Evolutionary conservation across 2,113 vertebrate species (phyloP), one percentile per base, ranked within the genome.

Genomic region (Accipiter cooperii): DNA sequence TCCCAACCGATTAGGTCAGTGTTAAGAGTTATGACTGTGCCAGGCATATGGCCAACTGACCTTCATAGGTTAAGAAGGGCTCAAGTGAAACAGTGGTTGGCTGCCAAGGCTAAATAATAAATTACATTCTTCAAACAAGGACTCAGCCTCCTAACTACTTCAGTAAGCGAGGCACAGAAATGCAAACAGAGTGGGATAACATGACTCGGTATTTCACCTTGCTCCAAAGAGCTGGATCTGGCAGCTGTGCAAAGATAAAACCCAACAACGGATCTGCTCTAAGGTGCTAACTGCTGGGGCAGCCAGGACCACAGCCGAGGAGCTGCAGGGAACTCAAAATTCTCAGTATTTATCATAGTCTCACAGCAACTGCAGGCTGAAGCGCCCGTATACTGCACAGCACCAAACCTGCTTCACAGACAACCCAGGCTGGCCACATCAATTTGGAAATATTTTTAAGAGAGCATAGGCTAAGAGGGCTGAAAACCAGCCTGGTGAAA

Each of bases 1-100:
- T 97, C 96, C 96, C 96, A 33, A 12, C 28, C 44, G 55, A 97
- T 93, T 84, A 95, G 94, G 89, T 92, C 97, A 96, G 94, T 76
- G 77, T 81, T 75, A 96, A 97, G 97, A 97, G 93, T 96, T 94
- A 94, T 40, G 66, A 57, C 66, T 92, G 83, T 24, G 77, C 87
- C 93, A 58, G 84, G 91, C 91, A 14, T 1, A 2, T 6, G 10
- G 95, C 96, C 98, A 97, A 69, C 75, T 74, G 96, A 96, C 93
- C 96, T 93, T 55, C 58, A 58, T 6, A 87, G 95, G 93, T 88
- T 54, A 94, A 90, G 58, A 11, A 96, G 90, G 97, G 90, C 92
- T 96, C 84, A 20, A 47, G 85, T 1, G 90, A 78, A 69, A 47
- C 64, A 2, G 29, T 3, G 84, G 64, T 46, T 10, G 65, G 94